Conservation (phyloP, 2,888 invertebrate genomes). For the Syrista parreyssii region DNA sequence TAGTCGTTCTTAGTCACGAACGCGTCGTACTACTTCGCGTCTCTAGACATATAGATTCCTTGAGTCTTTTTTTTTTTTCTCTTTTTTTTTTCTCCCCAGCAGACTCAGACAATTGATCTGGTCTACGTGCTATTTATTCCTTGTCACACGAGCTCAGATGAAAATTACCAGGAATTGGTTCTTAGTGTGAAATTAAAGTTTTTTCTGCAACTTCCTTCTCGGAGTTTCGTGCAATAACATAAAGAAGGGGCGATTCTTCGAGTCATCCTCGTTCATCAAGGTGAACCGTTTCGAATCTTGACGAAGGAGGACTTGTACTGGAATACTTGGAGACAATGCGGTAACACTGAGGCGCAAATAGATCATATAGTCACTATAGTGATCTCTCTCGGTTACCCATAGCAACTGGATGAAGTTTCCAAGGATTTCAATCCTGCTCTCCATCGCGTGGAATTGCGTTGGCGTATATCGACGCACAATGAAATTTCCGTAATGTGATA, state of each 20-base stretch:
- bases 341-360: background rate
- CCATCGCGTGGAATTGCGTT: background rate
- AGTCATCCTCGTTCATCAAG: background rate
- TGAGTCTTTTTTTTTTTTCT: background rate
- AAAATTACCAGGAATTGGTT: background rate
- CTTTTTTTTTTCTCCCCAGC: background rate
- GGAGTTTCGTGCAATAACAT: background rate
- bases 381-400: background rate
- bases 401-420: background rate
- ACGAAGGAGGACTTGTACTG: background rate
- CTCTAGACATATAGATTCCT: background rate
- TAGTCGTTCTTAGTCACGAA: background rate
- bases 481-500: background rate
- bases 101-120: background rate
- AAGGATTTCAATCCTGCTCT: background rate
- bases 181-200: background rate
- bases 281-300: background rate
- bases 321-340: background rate
- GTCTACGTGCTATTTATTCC: background rate
- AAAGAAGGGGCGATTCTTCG: background rate
- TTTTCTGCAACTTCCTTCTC: background rate
- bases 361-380: background rate
- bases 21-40: background rate
- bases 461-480: background rate
- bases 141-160: background rate